phyloP scores from a whole-genome alignment of 2,113 vertebrate species.

The Dipodomys ordii region DNA sequence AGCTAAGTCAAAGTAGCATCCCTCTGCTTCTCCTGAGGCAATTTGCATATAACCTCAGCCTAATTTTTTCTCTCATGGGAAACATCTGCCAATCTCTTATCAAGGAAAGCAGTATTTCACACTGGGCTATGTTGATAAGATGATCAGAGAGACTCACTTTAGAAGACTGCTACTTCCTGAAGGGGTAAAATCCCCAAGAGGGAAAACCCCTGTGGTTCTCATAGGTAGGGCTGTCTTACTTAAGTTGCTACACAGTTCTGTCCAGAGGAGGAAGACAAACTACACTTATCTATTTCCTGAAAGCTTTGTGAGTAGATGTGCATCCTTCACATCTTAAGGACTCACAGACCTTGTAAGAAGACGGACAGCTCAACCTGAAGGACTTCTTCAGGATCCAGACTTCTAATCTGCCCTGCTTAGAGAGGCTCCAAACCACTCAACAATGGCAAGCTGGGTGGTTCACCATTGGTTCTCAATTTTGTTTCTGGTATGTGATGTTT shows the following conservation, averaged over 20 bases:
- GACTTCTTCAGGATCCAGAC: background rate
- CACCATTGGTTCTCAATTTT: slow-evolving; percentile 91
- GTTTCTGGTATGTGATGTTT: slow-evolving; percentile 88
- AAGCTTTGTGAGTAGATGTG: slow-evolving; percentile 3
- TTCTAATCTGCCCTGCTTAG: background rate
- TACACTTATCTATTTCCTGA: background rate
- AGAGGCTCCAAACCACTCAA: background rate
- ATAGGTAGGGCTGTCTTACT: background rate
- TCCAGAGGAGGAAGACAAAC: background rate
- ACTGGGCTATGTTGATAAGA: slow-evolving; percentile 20
- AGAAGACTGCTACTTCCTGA: slow-evolving; percentile 80
- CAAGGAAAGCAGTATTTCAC: slow-evolving; percentile 1
- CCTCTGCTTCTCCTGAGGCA: background rate
- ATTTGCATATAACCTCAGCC: background rate
- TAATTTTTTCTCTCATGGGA: slow-evolving; percentile 20
- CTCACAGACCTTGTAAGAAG: background rate
- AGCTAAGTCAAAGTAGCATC: background rate
- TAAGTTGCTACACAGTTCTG: slow-evolving; percentile 65
- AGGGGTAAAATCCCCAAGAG: slow-evolving; percentile 59
- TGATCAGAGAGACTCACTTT: slow-evolving; percentile 43
- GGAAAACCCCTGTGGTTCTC: slow-evolving; percentile 75
- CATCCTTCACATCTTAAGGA: slow-evolving; percentile 36
- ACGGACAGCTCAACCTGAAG: background rate
- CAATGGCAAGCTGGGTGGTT: slow-evolving; percentile 92
- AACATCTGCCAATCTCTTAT: background rate